phyloP scores from a whole-genome alignment of 2,888 invertebrate genomes.

The Epinotia ramella region DNA sequence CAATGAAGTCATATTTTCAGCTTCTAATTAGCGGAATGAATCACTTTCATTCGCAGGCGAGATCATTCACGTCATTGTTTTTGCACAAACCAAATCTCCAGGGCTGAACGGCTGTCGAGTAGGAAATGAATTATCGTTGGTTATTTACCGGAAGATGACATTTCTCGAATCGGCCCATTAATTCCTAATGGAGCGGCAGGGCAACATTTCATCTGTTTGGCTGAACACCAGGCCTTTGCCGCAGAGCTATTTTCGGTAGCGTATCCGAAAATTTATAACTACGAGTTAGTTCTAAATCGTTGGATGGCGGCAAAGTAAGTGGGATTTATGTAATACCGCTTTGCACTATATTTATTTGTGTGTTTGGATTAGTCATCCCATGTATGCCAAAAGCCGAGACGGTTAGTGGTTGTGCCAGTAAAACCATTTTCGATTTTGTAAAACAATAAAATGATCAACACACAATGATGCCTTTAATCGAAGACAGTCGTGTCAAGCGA shows the following conservation, averaged over 20 bases:
- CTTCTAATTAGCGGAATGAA: slow-evolving; percentile 71
- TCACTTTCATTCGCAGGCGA: slow-evolving; percentile 67
- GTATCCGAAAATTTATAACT: slow-evolving; percentile 81
- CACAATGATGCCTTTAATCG: neutral
- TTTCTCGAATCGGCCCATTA: slow-evolving; percentile 83
- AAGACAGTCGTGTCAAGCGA: neutral
- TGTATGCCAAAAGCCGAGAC: slow-evolving; percentile 40
- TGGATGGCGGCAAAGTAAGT: slow-evolving; percentile 77
- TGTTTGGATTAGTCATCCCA: slow-evolving; percentile 50
- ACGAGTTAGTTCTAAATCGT: slow-evolving; percentile 81
- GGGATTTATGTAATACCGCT: slow-evolving; percentile 74
- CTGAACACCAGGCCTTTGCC: slow-evolving; percentile 75
- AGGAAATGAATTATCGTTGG: slow-evolving; percentile 72
- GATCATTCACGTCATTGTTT: slow-evolving; percentile 58
- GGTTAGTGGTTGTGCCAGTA: neutral
- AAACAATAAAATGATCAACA: neutral
- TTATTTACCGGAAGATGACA: slow-evolving; percentile 82
- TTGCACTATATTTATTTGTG: slow-evolving; percentile 71
- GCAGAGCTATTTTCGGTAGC: slow-evolving; percentile 80
- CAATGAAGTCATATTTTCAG: slow-evolving; percentile 61
- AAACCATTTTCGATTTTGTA: neutral
- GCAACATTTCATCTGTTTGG: slow-evolving; percentile 84
- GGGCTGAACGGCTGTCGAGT: slow-evolving; percentile 52
- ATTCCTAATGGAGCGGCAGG: slow-evolving; percentile 81
- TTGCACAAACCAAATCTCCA: slow-evolving; percentile 50